phyloP scores from a whole-genome alignment of 2,888 invertebrate genomes.

The Zhuqinia jingwanae region DNA sequence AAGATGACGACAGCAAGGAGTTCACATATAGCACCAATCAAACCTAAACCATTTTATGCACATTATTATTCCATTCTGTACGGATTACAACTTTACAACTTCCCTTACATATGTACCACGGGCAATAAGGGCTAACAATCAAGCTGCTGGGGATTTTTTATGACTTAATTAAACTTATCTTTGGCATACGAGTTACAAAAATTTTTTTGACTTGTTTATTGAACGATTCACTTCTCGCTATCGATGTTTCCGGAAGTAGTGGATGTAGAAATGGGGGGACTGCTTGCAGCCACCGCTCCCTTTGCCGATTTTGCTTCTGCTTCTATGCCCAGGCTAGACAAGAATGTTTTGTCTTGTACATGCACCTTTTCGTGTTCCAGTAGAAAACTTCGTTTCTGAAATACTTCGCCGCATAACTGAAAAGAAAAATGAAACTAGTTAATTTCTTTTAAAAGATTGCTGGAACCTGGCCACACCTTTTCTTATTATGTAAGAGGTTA shows the following conservation, averaged over 20 bases:
- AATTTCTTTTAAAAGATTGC: too few species aligned
- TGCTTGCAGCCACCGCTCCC: neutral
- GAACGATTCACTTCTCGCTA: conserved; percentile 22
- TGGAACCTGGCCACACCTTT: too few species aligned
- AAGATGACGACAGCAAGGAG: neutral
- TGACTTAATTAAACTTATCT: neutral
- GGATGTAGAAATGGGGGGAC: neutral
- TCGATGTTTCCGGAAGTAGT: neutral
- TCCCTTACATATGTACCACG: too few species aligned
- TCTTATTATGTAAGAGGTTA: too few species aligned
- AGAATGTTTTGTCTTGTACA: conserved; percentile 56
- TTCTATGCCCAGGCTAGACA: conserved; percentile 59
- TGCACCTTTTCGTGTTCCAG: conserved; percentile 66
- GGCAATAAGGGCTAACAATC: too few species aligned
- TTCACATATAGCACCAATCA: conserved; percentile 1
- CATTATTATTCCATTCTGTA: too few species aligned
- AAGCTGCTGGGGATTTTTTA: too few species aligned
- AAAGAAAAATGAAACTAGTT: neutral
- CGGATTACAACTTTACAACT: too few species aligned
- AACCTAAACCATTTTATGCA: too few species aligned
- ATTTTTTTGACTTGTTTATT: neutral
- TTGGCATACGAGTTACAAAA: conserved; percentile 21
- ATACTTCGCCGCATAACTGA: conserved; percentile 64
- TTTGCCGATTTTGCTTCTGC: conserved; percentile 36
- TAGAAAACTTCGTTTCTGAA: conserved; percentile 67